Base-by-base conservation (phyloP, 1,140 invertebrate genomes). In the Rhizoglyphus robini region DNA sequence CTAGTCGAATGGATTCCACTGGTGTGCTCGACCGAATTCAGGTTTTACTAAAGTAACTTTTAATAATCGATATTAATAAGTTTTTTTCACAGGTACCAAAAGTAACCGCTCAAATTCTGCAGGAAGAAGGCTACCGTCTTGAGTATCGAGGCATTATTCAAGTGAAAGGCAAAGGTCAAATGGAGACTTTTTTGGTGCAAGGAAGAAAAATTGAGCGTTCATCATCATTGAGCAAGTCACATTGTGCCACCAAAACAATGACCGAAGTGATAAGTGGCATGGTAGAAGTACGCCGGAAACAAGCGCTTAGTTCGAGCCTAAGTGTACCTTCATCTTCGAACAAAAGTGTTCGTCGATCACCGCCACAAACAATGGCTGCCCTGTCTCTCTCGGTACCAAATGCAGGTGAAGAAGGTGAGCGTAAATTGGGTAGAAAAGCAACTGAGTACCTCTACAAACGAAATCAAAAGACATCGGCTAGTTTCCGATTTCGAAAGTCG, bases 101-200 rank as follows among this genome's bases (percentile, higher is more conserved):
- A 41, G 30, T 57, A 5, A 63, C 69, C 0, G 68, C 67, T 23
- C 73, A 87, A 84, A 80, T 88, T 69, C 73, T 90, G 46, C 82
- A 84, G 67, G 78, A 80, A 0, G 76, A 82, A 69, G 87, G 86
- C 0, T 90, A 85, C 72, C 78, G 84, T 68, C 77, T 87, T 31
- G 82, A 87, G 70, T 82, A 83, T 71, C 82, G 93, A 15, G 92
- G 91, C 0, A 74, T 83, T 15, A 85, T 96, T 32, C 83, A 86
- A 65, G 91, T 96, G 0, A 96, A 96, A 75, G 92, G 91, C 20
- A 96, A 96, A 77, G 92, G 92, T 0, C 83, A 86, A 64, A 95
- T 96, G 92, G 87, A 90, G 73, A 96, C 92, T 0, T 94, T 87
- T 75, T 94, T 89, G 75, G 86, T 96, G 30, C 73, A 83, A 23